Base-by-base conservation (phyloP, 2,888 invertebrate genomes). In the Capitulum mitella region DNA sequence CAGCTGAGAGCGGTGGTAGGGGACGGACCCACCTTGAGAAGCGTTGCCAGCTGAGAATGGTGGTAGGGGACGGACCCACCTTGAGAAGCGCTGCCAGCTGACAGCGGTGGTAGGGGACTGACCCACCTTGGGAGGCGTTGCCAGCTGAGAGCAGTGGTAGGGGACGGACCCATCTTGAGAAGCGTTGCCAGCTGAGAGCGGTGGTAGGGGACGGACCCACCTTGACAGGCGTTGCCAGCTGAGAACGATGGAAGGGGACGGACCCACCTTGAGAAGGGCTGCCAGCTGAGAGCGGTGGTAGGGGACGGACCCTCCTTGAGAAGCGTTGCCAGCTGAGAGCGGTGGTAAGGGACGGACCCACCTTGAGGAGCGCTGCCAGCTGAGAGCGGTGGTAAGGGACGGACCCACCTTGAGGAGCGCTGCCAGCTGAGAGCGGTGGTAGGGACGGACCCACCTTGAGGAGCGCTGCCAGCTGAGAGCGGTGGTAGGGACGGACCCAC, bases 301-400 rank as follows among this genome's bases (percentile, higher is more conserved):
- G 19, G 48, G 48, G 12, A 6, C 48, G 48, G 48, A 51, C n/a
- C n/a, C 48, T 3, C 83, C 81, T 82, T 83, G 32, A 83, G 80
- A 74, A 83, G 58, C 37, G 80, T 79, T 34, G 83, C 82, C 43
- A 83, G 80, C 51, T 79, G 80, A 6, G 83, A 82, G 32, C 82
- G 81, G 78, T 79, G 79, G 51, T 82, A 83, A 26, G 82, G 82
- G 32, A 82, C 80, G 22, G 78, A 74, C 43, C n/a, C 48, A 14
- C 83, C 81, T 82, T 83, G 32, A 83, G 80, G 74, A 83, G 58
- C 37, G 80, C 79, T 34, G 83, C 82, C 43, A 83, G 80, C 51
- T 79, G 80, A 6, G 83, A 82, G 32, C 82, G 81, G 78, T 79
- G 79, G 51, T 82, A 83, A 26, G 82, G 82, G 32, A 82, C 80